These are phyloP conservation scores for Chinchilla lanigera DNA, from an alignment of 2,113 vertebrate genomes.

Conservation along the genomic window DNA sequence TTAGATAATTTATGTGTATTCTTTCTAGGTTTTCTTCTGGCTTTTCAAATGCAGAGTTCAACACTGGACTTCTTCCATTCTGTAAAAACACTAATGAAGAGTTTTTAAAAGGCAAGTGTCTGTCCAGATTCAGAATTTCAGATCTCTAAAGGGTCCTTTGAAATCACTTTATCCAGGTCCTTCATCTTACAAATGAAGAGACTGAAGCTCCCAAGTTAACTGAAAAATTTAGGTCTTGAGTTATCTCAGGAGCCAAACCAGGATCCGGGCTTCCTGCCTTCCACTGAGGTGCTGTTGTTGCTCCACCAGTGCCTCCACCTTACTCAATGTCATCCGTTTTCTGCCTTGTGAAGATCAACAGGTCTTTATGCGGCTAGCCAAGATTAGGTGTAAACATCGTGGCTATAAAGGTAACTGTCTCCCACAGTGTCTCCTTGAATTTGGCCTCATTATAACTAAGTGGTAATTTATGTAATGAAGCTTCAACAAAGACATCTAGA, in stretches of 20 bases:
- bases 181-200: background rate
- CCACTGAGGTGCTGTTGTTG: background rate
- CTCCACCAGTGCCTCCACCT: background rate
- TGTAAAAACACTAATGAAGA: background rate
- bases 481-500: background rate
- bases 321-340: background rate
- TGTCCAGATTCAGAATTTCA: conserved; percentile 36
- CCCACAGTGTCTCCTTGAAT: conserved; percentile 10
- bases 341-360: background rate
- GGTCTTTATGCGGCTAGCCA: background rate
- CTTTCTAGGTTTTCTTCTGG: background rate
- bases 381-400: background rate
- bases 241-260: background rate
- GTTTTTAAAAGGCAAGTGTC: background rate
- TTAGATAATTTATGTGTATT: background rate
- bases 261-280: background rate
- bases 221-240: conserved; percentile 7
- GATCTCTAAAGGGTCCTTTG: background rate
- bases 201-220: background rate
- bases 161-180: background rate
- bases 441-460: background rate
- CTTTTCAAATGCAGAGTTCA: background rate
- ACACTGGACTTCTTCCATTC: background rate
- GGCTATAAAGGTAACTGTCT: background rate
- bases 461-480: background rate